Base-by-base conservation (phyloP, 2,888 invertebrate genomes). In the Fragum whitleyi region DNA sequence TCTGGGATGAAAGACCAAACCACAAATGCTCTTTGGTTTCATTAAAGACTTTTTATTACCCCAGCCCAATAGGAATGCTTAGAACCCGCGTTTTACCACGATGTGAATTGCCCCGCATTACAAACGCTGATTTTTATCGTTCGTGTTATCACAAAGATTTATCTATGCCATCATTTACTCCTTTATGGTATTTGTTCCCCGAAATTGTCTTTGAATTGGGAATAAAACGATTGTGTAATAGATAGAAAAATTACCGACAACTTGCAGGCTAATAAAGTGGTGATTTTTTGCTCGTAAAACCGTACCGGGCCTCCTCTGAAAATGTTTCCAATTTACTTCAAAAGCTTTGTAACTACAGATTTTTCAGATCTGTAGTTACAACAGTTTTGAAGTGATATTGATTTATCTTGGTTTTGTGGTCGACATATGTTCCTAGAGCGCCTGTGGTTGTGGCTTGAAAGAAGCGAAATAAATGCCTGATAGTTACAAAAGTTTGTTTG, bases 201-300 rank as follows among this genome's bases (percentile, higher is more conserved):
- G 21, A 32, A 21, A 36, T 36, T 55, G 36, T 70, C 70, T 70
- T 70, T 70, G 70, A 70, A 57, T 1, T 19, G 29, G 70, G 53
- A 55, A 55, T 70, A 55, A 53, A 55, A 55, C 55, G 70, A 70
- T 70, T 55, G 53, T 36, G 57, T 70, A 70, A 55, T 70, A 55
- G 70, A 70, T 70, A 55, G 70, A 65, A 65, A 65, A 39, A 65
- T 65, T 65, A 65, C 65, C n/a, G 16, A 65, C 65, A 65, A 65
- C 65, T 65, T 65, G 65, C 65, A n/a, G 7, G 65, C 42, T 42
- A 32, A 36, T 65, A 65, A 65, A 65, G 39, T 36, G 32, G 65
- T 42, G 65, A 65, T 65, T 42, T 42, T 65, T 9, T 11, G 47
- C 65, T 42, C 65, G 26, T 65, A 65, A 65, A 65, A 36, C 42